A percentile compares a stretch with the other conserved stretches of the same genome.
These are phyloP conservation scores for Saimiri boliviensis DNA, from an alignment of 2,113 vertebrate species.

Conservation along the genomic window DNA sequence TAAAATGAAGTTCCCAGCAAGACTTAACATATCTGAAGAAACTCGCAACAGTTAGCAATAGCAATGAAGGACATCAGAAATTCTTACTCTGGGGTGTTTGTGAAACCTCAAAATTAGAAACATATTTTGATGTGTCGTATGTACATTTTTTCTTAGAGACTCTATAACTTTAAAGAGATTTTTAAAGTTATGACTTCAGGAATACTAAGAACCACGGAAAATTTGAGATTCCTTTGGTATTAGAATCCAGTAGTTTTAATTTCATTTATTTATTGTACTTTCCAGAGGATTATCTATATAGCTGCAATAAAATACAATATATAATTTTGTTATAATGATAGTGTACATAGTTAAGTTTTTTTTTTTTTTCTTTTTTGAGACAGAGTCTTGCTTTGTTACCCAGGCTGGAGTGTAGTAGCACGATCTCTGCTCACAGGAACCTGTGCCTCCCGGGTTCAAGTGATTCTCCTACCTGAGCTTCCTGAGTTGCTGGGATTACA, in stretches of 20 bases:
- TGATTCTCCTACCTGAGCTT: no score
- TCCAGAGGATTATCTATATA: conserved; percentile 59
- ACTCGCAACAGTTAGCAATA: not conserved
- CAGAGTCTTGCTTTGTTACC: no score
- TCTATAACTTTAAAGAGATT: not conserved
- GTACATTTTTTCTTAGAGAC: not conserved
- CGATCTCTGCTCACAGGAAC: no score
- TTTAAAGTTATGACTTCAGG: not conserved
- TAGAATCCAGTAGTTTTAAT: not conserved
- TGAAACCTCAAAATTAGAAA: not conserved
- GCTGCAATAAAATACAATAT: conserved; percentile 77
- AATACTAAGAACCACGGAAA: not conserved
- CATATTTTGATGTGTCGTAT: not conserved
- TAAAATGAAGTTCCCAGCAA: not conserved
- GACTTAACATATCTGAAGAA: not conserved
- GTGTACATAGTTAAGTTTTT: conserved; percentile 67
- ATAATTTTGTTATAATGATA: conserved; percentile 79
- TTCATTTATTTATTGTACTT: not conserved
- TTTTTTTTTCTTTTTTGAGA: no score
- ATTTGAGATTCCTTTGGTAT: not conserved
- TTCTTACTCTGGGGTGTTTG: not conserved
- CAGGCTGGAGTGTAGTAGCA: no score
- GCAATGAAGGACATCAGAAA: not conserved
- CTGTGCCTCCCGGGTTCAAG: no score
- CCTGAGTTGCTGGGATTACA: no score